Base-by-base conservation (phyloP, 2,113 vertebrate genomes). In the Ranitomeya imitator region DNA sequence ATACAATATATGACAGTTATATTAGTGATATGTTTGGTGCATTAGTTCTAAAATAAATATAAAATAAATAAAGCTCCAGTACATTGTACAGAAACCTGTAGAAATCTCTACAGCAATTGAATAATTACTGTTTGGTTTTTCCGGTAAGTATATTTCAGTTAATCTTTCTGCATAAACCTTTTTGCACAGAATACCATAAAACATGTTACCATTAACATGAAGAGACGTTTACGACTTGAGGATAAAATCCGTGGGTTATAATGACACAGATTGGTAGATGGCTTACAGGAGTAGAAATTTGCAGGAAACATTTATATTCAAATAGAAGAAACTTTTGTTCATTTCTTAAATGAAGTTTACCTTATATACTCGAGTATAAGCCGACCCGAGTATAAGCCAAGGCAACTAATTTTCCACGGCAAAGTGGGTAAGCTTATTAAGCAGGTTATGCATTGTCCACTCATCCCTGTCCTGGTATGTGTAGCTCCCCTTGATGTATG, bases 41-140 rank as follows among this genome's bases (percentile, higher is more conserved):
- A 37, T 6, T 6, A 4, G 67, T 12, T 18, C 71, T 19, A 9
- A 45, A 9, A 74, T 74, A 19, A 19, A 74, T 57, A 9, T 11
- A 57, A 37, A 2, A 31, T 31, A 37, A 16, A 18, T 45, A 31
- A 7, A 45, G 10, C 52, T 15, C 12, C 16, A 7, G 18, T 19
- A 52, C 8, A 2, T 21, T 76, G 1, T 21, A 5, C 73, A 76
- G 73, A 52, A 52, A 76, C 45, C 73, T 76, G 21, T 76, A 76
- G 31, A 60, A 59, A 80, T 80, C 79, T 57, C n/a, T 31, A 57
- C 13, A 57, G 79, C 63, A 81, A 81, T 61, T 61, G 59, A 81
- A 82, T 63, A 37, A 45, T 31, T 77, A 10, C 15, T 12, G 23
- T 12, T 31, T 52, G 16, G 61, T 52, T 21, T 71, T 31, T 71